Evolutionary conservation across 1,140 invertebrate genomes (phyloP), one percentile per base, ranked within the genome.

Genomic region (Meteorus sp.): DNA sequence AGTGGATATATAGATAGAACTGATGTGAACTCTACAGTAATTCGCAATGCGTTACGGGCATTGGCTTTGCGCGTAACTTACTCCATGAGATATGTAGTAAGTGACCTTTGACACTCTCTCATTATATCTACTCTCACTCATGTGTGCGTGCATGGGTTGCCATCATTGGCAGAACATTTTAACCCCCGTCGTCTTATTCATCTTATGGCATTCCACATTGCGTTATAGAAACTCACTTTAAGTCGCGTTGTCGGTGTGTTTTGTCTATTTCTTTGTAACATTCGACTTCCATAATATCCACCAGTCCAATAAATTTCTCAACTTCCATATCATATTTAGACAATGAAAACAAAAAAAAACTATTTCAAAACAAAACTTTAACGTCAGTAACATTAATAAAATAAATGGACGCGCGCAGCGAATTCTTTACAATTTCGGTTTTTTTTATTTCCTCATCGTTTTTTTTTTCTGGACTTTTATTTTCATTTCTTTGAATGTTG

Each of bases 1-100:
- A 27, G 19, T 44, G 22, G 22, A 20, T 19, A 35, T 31, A 54
- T 41, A 47, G 22, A 37, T 23, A 20, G 29, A 52, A n/a, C n/a
- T n/a, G n/a, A n/a, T n/a, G 37, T 13, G 3, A 22, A 11, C 25
- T n/a, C 52, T 23, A 31, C 48, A 35, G 53, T 48, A 33, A 62
- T 60, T 62, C 60, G 43, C 17, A 53, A 61, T 60, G 52, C 29
- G 45, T 61, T 58, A 64, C 56, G 54, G 56, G 23, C 53, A 60
- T 44, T 53, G 56, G 59, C 56, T 62, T 56, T 60, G 54, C 33
- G 43, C 60, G 60, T 65, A 65, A 65, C 53, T 65, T 65, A 65
- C 57, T 54, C 44, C 52, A 15, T 51, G 56, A 65, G 63, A 65
- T 65, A 62, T 62, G 63, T 35, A 17, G 20, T 43, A 41, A 58